Percentiles rank a stretch among this genome's conserved stretches.
Conservation (phyloP, 2,797 vertebrate species). For the Myotis findleyi region DNA sequence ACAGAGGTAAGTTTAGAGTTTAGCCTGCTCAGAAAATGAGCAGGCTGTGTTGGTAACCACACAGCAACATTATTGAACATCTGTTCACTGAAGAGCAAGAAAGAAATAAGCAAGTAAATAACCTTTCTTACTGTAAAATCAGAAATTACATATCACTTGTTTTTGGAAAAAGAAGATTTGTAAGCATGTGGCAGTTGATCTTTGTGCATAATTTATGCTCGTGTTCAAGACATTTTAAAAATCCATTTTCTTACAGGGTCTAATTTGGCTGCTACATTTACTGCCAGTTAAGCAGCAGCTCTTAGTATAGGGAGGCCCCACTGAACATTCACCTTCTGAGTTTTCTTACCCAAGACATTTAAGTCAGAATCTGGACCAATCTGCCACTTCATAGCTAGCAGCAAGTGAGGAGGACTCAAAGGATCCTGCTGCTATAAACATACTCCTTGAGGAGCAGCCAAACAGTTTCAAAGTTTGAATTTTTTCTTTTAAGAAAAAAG, state of each 20-base stretch:
- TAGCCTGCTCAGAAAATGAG: slow-evolving; percentile 62
- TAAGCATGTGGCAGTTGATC: slow-evolving; percentile 77
- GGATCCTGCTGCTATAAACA: slow-evolving; percentile 84
- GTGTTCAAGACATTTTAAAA: slow-evolving; percentile 73
- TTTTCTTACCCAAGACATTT: slow-evolving; percentile 86
- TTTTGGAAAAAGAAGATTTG: slow-evolving; percentile 61
- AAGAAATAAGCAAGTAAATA: slow-evolving; percentile 27
- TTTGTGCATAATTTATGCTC: slow-evolving; percentile 76
- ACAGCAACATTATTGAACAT: slow-evolving; percentile 57
- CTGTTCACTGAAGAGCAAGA: slow-evolving; percentile 40
- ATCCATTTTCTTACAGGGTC: slow-evolving; percentile 78
- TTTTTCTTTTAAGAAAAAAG: slow-evolving; percentile 52
- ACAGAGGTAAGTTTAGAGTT: slow-evolving; percentile 5
- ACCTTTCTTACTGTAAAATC: slow-evolving; percentile 58
- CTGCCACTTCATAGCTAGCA: slow-evolving; percentile 80
- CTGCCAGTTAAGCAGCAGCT: slow-evolving; percentile 82
- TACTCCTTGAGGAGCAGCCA: slow-evolving; percentile 72
- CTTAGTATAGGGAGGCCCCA: slow-evolving; percentile 68
- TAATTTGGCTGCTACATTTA: slow-evolving; percentile 72
- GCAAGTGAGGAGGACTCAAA: slow-evolving; percentile 81
- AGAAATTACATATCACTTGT: slow-evolving; percentile 61
- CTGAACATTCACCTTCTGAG: slow-evolving; percentile 84
- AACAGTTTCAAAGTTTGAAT: slow-evolving; percentile 59
- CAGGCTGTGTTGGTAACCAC: slow-evolving; percentile 15
- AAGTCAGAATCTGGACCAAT: slow-evolving; percentile 83